Evolutionary conservation across 1,140 invertebrate genomes (phyloP), one percentile per base, ranked within the genome.

Genomic region (Drosophila subobscura): DNA sequence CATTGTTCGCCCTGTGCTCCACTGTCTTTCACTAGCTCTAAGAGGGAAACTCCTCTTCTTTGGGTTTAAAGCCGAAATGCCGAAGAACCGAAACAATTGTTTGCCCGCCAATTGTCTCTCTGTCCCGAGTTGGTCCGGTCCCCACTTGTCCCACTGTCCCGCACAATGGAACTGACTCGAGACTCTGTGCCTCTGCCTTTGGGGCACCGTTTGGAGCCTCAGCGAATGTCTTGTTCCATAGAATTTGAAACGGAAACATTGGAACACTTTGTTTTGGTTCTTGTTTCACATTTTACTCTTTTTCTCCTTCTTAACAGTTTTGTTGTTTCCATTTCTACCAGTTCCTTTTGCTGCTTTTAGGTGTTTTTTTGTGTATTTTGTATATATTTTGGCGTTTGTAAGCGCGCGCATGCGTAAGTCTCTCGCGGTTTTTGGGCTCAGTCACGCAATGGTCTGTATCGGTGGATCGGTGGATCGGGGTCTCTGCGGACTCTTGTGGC

Each of bases 211-310:
- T 58, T 68, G 51, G 50, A 50, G 57, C 53, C 65, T 58, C 42
- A 25, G 74, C 83, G 88, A 88, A 88, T 88, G 83, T 88, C 83
- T 88, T 88, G 83, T 88, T 88, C 83, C 83, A 88, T 71, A 88
- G 83, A 88, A 88, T 88, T 88, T 88, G 83, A 88, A 88, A 88
- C 83, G 83, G 83, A 88, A 88, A 88, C 83, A 88, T 88, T 72
- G 7, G 83, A 88, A 88, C 83, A 88, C 83, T 88, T 88, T 88
- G 83, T 88, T 88, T 83, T 88, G 83, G 74, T 79, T 79, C 83
- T 88, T 88, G 83, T 88, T 81, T 88, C 83, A 88, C 83, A 72
- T 83, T 88, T 88, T 76, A 64, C 65, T 76, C 59, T 63, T 59
- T 56, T 56, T 27, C 25, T 56, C 66, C 60, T 54, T 12, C 45